Evolutionary conservation across 2,797 vertebrate genomes (phyloP), one percentile per base, ranked within the genome.

Genomic region (Enteromius mattozi): DNA sequence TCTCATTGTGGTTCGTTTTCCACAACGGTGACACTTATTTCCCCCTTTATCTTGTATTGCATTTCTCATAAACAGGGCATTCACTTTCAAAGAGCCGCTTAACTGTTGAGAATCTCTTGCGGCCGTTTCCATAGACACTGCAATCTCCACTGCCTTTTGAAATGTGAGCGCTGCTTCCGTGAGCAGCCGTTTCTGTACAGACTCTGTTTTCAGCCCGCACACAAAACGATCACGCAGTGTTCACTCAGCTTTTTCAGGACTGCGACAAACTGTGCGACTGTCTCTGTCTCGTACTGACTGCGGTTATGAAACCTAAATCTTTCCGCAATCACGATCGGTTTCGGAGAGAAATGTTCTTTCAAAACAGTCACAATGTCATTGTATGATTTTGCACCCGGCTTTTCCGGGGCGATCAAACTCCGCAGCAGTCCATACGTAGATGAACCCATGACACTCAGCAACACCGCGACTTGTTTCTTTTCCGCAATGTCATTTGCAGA

Each of bases 261-360:
- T 63, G 80, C 65, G 1, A 75, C 59, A 45, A 33, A 84, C n/a
- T 56, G n/a, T 40, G 61, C n/a, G 27, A 80, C 61, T 24, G 33
- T 70, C 24, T 83, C 61, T 9, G 56, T 49, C 5, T 68, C 45
- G 1, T 35, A 27, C 45, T 80, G 70, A 75, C 72, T 81, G 16
- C 27, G 19, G 4, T 84, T 84, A 45, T 76, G 68, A 80, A 80
- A 80, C 7, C 54, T 35, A 59, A 80, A 80, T 61, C 37, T 66
- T 70, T 86, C 61, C 3, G 47, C 69, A 76, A 86, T 84, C 30
- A 80, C 4, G 14, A 70, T 54, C 1, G 77, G 86, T 69, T 84
- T 81, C 5, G 27, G 78, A n/a, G 49, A 54, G 19, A 86, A 77
- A 69, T 84, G 21, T 12, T 45, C 78, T 33, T 76, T 49, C 16